phyloP scores from a whole-genome alignment of 2,113 vertebrate genomes.

The Sylvietta virens region DNA sequence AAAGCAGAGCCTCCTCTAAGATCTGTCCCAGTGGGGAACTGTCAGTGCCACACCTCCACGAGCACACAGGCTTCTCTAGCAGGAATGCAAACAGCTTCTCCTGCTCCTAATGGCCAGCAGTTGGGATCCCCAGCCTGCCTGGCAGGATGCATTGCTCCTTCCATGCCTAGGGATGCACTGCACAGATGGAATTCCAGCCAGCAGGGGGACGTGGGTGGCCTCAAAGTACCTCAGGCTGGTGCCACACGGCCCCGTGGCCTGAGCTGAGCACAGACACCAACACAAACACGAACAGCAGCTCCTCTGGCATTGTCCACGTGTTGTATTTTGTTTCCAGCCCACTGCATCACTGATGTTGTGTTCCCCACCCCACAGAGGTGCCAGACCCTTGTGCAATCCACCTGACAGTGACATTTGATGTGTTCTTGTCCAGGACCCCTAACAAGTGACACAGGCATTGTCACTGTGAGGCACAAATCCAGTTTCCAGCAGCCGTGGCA shows the following conservation, averaged over 20 bases:
- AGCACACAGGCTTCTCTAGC: neutral
- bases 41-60: neutral
- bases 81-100: neutral
- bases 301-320: neutral
- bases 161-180: accelerated
- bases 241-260: accelerated
- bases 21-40: accelerated
- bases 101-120: neutral
- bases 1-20: neutral
- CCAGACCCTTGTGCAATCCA: neutral
- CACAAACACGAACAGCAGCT: neutral
- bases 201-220: neutral
- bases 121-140: neutral
- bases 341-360: neutral
- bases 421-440: neutral
- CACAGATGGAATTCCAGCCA: neutral
- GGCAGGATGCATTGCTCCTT: neutral
- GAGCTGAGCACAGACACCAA: neutral
- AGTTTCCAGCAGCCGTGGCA: neutral
- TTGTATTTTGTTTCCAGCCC: neutral
- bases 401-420: neutral
- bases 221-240: neutral
- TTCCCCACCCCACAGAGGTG: neutral
- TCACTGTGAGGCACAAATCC: neutral
- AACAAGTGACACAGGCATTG: neutral